phyloP scores from a whole-genome alignment of 2,888 invertebrate species.

The Scrobipalpa atriplicella region DNA sequence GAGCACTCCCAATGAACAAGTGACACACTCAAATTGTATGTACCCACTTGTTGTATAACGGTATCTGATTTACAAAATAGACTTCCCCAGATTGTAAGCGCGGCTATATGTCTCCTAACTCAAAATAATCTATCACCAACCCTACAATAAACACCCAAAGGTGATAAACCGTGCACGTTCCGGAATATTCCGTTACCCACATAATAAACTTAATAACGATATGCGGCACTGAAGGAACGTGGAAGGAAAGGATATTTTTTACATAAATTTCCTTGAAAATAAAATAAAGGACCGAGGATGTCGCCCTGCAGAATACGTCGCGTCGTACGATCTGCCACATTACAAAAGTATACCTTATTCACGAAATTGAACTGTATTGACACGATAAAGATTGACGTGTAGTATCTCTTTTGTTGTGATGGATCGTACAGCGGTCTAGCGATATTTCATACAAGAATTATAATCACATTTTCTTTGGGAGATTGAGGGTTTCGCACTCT shows the following conservation, averaged over 20 bases:
- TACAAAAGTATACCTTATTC: background rate
- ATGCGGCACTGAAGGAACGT: conserved; percentile 2
- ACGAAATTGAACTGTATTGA: background rate
- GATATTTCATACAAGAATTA: conserved; percentile 40
- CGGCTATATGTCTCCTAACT: no score
- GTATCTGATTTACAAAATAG: no score
- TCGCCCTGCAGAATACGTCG: background rate
- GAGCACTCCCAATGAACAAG: no score
- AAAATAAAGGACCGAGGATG: conserved; percentile 37
- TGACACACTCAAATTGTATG: no score
- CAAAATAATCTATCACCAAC: background rate
- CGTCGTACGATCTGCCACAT: background rate
- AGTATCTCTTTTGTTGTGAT: background rate
- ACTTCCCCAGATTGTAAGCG: no score
- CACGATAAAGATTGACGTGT: background rate
- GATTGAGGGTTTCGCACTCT: conserved; percentile 32
- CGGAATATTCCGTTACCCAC: background rate
- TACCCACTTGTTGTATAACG: no score
- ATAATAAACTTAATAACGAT: conserved; percentile 11
- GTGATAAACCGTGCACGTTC: background rate
- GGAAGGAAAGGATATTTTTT: conserved; percentile 39
- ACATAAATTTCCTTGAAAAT: conserved; percentile 53
- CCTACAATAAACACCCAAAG: background rate
- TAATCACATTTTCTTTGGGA: conserved; percentile 31
- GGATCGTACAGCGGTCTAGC: conserved; percentile 35